phyloP scores from a whole-genome alignment of 2,797 vertebrate species.

The Alosa sapidissima region DNA sequence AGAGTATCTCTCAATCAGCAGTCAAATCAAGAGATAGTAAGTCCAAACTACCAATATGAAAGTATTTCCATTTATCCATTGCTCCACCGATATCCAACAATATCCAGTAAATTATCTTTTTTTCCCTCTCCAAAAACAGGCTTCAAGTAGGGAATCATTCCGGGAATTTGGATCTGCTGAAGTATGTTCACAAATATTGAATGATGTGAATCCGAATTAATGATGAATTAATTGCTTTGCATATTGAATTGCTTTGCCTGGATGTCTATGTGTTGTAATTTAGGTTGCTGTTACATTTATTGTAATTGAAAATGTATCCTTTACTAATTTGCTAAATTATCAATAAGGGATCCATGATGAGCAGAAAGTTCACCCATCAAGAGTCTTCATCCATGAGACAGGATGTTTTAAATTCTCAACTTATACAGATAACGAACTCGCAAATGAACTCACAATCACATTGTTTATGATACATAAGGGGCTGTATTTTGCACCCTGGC shows the following conservation, averaged over 20 bases:
- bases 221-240: neutral
- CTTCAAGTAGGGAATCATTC: too few relatives aligned
- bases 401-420: neutral
- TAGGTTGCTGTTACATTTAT: neutral
- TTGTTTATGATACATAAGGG: neutral
- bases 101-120: too few relatives aligned
- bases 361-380: neutral
- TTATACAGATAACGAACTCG: neutral
- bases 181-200: too few relatives aligned
- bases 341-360: neutral
- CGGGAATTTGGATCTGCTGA: too few relatives aligned
- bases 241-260: neutral
- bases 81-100: too few relatives aligned
- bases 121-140: too few relatives aligned
- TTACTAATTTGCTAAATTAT: neutral
- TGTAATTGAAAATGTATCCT: neutral
- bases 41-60: neutral
- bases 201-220: too few relatives aligned
- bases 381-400: neutral
- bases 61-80: neutral
- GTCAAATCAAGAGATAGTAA: neutral
- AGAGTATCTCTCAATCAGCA: neutral
- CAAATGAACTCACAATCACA: neutral
- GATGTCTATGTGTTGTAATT: neutral
- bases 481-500: too few relatives aligned